phyloP scores from a whole-genome alignment of 2,888 invertebrate genomes.

The Melitaea athalia region DNA sequence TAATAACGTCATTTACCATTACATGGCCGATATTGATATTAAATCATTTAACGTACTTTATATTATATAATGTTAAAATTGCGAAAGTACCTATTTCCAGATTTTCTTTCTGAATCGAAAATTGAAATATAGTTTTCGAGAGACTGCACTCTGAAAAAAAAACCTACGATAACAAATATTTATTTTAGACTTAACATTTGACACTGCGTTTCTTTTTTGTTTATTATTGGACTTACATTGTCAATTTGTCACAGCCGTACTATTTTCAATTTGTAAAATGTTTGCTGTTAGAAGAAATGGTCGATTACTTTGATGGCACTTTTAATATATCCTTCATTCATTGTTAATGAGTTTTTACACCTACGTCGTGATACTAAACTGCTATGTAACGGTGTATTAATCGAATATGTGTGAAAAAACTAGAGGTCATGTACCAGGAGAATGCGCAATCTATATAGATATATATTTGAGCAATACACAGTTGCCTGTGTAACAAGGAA shows the following conservation, averaged over 20 bases:
- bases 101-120: too few species aligned
- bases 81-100: too few species aligned
- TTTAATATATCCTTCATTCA: not conserved
- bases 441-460: conserved; percentile 6
- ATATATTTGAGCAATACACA: conserved; percentile 3
- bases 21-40: not conserved
- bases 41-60: too few species aligned
- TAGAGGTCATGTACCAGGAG: conserved; percentile 35
- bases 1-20: not conserved
- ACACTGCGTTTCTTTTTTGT: too few species aligned
- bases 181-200: too few species aligned
- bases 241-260: too few species aligned
- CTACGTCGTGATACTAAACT: conserved; percentile 19
- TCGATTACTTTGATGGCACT: not conserved
- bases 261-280: too few species aligned
- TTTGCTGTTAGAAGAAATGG: not conserved
- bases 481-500: conserved; percentile 5
- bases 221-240: too few species aligned
- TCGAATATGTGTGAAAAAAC: conserved; percentile 33
- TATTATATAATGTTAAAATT: too few species aligned
- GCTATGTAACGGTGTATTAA: conserved; percentile 31
- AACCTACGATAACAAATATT: too few species aligned
- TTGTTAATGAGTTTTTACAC: conserved; percentile 18
- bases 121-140: too few species aligned
- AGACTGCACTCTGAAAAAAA: too few species aligned